These are phyloP conservation scores for Ommatoiulus sabulosus DNA, from an alignment of 2,888 invertebrate genomes.

Conservation along the genomic window DNA sequence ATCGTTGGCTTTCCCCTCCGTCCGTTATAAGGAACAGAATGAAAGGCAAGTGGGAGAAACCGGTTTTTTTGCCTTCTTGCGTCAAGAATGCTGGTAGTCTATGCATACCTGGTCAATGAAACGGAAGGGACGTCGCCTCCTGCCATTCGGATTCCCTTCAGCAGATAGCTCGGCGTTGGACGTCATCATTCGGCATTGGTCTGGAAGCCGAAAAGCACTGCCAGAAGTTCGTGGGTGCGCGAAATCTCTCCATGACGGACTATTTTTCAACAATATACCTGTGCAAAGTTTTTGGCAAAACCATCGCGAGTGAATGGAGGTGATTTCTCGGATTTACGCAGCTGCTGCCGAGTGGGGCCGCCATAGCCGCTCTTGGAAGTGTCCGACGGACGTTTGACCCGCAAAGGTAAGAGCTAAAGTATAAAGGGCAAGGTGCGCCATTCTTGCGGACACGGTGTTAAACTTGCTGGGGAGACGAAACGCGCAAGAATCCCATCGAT, in stretches of 20 bases:
- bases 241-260: background rate
- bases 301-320: background rate
- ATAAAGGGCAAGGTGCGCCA: too few relatives aligned
- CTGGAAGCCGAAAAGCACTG: background rate
- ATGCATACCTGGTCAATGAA: constrained; percentile 54
- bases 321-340: background rate
- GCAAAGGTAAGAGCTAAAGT: constrained; percentile 21
- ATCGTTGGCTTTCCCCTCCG: constrained; percentile 30
- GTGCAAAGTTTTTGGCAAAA: constrained; percentile 5
- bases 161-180: background rate
- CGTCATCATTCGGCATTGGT: background rate
- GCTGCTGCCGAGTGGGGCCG: background rate
- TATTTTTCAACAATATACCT: background rate
- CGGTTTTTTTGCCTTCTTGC: constrained; percentile 48
- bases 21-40: constrained; percentile 50
- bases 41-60: constrained; percentile 49
- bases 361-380: constrained; percentile 7
- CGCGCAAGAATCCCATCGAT: background rate
- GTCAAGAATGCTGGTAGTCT: constrained; percentile 12
- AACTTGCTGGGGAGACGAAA: background rate
- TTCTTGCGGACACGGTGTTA: too few relatives aligned
- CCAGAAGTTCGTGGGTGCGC: background rate
- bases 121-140: constrained; percentile 52
- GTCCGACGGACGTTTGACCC: constrained; percentile 4
- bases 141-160: constrained; percentile 20